A percentile compares a stretch with the other conserved stretches of the same genome.
phyloP scores from a whole-genome alignment of 2,113 vertebrate species.

The Galeopterus variegatus region DNA sequence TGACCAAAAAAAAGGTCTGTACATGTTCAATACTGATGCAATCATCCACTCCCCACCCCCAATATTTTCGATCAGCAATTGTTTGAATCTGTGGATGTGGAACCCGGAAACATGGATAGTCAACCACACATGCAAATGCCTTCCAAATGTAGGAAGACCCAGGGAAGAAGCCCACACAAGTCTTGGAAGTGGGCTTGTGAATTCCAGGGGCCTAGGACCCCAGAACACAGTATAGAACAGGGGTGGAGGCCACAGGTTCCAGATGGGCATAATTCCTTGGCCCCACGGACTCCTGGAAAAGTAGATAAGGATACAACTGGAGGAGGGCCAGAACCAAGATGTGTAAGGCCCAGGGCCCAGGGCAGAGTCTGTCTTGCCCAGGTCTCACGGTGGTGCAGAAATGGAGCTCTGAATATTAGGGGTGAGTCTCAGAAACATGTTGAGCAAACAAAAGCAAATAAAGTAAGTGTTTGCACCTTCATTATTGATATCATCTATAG shows the following conservation, averaged over 20 bases:
- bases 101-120: too few relatives aligned
- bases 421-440: background rate
- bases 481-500: background rate
- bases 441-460: background rate
- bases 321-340: background rate
- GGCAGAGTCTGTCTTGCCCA: background rate
- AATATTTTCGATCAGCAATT: too few relatives aligned
- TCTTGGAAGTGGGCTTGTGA: background rate
- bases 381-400: background rate
- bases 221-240: background rate
- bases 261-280: background rate
- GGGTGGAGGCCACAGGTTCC: background rate
- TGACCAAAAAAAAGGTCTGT: too few relatives aligned
- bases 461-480: background rate
- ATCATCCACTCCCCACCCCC: too few relatives aligned
- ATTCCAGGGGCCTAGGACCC: background rate
- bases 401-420: too few relatives aligned
- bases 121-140: background rate
- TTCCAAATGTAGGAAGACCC: background rate
- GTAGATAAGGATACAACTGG: background rate
- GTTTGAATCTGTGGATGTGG: too few relatives aligned
- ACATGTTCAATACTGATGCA: too few relatives aligned
- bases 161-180: background rate
- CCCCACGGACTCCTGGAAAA: background rate
- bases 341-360: background rate